Base-by-base conservation (phyloP, 2,888 invertebrate species). In the Latheticus oryzae region DNA sequence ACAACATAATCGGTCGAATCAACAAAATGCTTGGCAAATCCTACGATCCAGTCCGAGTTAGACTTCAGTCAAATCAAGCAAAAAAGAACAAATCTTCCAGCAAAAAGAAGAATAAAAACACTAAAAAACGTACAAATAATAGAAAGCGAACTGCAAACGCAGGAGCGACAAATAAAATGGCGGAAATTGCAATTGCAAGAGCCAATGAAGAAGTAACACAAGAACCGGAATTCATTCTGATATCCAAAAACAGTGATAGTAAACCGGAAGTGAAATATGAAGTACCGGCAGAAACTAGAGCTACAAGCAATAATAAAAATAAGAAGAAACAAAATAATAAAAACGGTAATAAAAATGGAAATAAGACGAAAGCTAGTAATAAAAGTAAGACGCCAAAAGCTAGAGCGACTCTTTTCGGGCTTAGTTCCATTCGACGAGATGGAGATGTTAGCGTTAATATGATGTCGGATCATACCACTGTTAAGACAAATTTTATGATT, bases 11-110 rank as follows among this genome's bases (percentile, higher is more conserved):
- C 62, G 86, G 86, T 53, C 85, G 91, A 68, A 91, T 93, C 79
- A 93, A 93, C 79, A 87, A 87, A 66, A 90, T 93, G 56, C 79
- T 93, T 62, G 84, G 88, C 38, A 84, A 86, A 62, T 90, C 89
- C 40, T 93, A 92, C 78, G 93, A 93, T 74, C 93, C 93, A 0
- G 93, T 93, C 53, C 88, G 89, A 63, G 93, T 93, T 0, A 87
- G 87, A 71, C 78, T 90, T 19, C 83, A 85, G 61, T 75, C 35
- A 38, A 43, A 76, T 72, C 23, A 79, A 78, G 57, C 71, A 63
- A 2, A 67, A 59, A 58, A 72, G 48, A 57, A 75, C 69, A 58
- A 71, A n/a, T 65, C 67, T 4, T 76, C 73, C 32, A 70, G 66
- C 13, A 64, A 68, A 26, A 54, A 51, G 21, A 28, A 28, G 9